Base-by-base conservation (phyloP, 2,797 vertebrate genomes). In the Garrulus glandarius region DNA sequence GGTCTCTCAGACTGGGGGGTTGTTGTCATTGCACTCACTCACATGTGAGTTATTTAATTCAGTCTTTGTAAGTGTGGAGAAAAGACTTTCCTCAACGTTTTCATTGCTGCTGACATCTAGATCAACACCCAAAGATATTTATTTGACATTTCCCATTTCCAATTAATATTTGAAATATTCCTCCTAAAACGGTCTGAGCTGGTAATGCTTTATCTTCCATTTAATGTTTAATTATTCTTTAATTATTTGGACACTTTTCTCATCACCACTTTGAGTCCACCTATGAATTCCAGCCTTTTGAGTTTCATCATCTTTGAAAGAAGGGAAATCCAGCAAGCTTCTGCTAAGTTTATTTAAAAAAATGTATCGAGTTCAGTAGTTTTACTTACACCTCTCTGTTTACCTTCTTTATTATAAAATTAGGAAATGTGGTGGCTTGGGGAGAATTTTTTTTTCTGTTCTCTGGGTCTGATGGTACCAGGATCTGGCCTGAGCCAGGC, bases 301-400 rank as follows among this genome's bases (percentile, higher is more conserved):
- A 74, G 19, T 74, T 60, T 30, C 64, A 32, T 37, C 44, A 46
- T 13, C 34, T 93, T 50, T 17, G 23, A 26, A 90, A 61, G 32
- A 71, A 53, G 9, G 10, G 19, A 26, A 75, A 57, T 36, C 30
- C 22, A 32, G 37, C 32, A 41, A 85, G 13, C 26, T 72, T 12
- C 24, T 36, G 39, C 59, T 57, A 14, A 39, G 13, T 59, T 34
- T 23, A 64, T 46, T 64, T n/a, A 1, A 9, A 41, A 70, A 46
- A 59, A 15, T 0, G 1, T 8, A 16, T 14, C 34, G 21, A 18
- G 4, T 75, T 52, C 10, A 4, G 10, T 41, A 15, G 4, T 37
- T 86, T 88, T 39, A 26, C 77, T 76, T 39, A 22, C 21, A 36
- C 7, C 20, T 18, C 57, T 13, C 13, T 20, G 1, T 41, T 75